Evolutionary conservation across 1,140 invertebrate genomes (phyloP).

Genomic region (Periplaneta americana): DNA sequence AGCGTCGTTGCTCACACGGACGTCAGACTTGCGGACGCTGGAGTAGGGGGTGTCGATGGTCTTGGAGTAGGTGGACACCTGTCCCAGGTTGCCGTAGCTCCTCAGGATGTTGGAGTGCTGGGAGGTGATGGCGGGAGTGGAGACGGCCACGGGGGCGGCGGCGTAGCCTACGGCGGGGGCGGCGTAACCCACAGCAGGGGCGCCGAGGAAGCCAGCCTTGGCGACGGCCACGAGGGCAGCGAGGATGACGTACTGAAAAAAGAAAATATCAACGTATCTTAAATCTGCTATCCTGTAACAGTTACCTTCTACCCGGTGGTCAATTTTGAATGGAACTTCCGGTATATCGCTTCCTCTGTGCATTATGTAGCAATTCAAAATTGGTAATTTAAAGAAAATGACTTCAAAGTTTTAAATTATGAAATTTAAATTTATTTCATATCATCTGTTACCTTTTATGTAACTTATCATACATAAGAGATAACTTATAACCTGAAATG

Average conservation of each 20-base stretch:
- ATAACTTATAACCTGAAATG: too few species aligned
- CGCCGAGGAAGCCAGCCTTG: slow-evolving; percentile 18
- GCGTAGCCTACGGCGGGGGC: slow-evolving; percentile 41
- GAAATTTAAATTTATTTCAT: too few species aligned
- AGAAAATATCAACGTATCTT: too few species aligned
- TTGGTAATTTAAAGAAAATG: too few species aligned
- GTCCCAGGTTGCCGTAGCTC: slow-evolving; percentile 53
- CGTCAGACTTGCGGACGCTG: slow-evolving; percentile 53
- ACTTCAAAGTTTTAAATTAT: too few species aligned
- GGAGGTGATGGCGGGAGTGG: slow-evolving; percentile 41
- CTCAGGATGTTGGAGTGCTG: slow-evolving; percentile 55
- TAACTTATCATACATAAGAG: too few species aligned
- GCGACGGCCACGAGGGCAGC: slow-evolving; percentile 20
- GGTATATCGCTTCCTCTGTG: too few species aligned
- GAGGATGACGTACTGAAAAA: slow-evolving; percentile 20
- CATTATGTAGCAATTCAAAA: too few species aligned
- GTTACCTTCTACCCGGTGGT: too few species aligned
- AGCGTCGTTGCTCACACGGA: slow-evolving; percentile 53
- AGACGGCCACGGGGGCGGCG: slow-evolving; percentile 18
- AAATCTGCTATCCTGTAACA: too few species aligned
- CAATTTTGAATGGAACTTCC: too few species aligned
- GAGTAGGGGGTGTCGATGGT: slow-evolving; percentile 62
- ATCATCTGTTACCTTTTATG: too few species aligned
- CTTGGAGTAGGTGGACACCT: slow-evolving; percentile 56
- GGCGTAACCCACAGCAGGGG: slow-evolving; percentile 28